Evolutionary conservation across 2,888 invertebrate genomes (phyloP).

Genomic region (Caenorhabditis sp.): DNA sequence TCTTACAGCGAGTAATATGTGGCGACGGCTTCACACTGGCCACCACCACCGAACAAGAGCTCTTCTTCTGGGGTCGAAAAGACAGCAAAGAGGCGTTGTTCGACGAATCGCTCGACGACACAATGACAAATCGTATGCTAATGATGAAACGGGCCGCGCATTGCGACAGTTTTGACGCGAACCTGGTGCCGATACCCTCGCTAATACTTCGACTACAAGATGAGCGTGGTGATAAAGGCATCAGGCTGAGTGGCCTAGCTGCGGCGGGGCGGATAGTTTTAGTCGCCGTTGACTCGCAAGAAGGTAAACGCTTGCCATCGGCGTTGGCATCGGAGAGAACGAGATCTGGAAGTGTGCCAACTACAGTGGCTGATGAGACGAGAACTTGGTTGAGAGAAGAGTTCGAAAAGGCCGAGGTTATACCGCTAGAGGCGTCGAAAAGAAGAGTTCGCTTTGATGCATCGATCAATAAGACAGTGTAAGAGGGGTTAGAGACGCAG

Average conservation of each 20-base stretch:
- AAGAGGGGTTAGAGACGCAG: too few species aligned
- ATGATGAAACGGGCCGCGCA: not conserved
- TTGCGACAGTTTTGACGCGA: slow-evolving; percentile 20
- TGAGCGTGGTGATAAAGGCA: slow-evolving; percentile 45
- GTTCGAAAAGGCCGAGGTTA: slow-evolving; percentile 49
- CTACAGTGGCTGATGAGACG: slow-evolving; percentile 32
- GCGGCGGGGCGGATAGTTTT: slow-evolving; percentile 48
- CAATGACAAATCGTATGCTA: slow-evolving; percentile 7
- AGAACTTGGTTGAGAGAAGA: slow-evolving; percentile 53
- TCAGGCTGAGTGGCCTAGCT: slow-evolving; percentile 48
- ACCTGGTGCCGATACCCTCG: slow-evolving; percentile 40
- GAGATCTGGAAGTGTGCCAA: slow-evolving; percentile 34
- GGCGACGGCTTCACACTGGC: slow-evolving; percentile 79
- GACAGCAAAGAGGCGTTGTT: slow-evolving; percentile 17
- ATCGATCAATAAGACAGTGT: slow-evolving; percentile 11
- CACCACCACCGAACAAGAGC: slow-evolving; percentile 77
- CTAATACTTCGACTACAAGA: slow-evolving; percentile 50
- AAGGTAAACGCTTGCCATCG: slow-evolving; percentile 38
- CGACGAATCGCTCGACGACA: slow-evolving; percentile 25
- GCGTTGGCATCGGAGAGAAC: slow-evolving; percentile 22
- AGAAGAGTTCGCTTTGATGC: slow-evolving; percentile 28
- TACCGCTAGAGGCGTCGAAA: slow-evolving; percentile 41
- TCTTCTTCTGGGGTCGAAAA: slow-evolving; percentile 78
- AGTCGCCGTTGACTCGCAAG: slow-evolving; percentile 44
- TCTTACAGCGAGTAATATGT: slow-evolving; percentile 77